phyloP scores from a whole-genome alignment of 2,797 vertebrate species.

The Muscicapa comitata region DNA sequence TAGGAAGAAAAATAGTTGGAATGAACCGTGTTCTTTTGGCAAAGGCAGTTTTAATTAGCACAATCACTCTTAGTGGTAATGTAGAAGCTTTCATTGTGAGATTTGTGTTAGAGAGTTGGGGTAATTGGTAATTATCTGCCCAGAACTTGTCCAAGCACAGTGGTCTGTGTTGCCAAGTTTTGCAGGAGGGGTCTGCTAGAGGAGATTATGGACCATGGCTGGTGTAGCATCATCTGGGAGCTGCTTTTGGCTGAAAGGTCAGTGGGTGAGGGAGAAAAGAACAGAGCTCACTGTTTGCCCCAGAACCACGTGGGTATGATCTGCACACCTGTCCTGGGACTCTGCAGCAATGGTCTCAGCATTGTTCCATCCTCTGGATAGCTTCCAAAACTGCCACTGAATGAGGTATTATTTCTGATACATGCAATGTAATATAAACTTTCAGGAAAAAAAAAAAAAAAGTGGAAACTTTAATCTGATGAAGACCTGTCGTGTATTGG shows the following conservation, averaged over 20 bases:
- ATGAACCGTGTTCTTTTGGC: background rate
- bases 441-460: background rate
- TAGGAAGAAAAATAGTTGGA: background rate
- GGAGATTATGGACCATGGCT: background rate
- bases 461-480: background rate
- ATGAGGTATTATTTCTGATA: background rate
- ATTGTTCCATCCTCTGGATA: background rate
- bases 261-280: background rate
- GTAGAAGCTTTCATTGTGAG: background rate
- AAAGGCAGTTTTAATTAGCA: background rate
- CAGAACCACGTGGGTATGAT: accelerated
- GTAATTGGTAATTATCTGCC: background rate
- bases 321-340: background rate
- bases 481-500: background rate
- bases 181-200: background rate
- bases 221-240: background rate
- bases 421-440: background rate
- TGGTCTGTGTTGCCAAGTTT: background rate
- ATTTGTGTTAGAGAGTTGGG: background rate
- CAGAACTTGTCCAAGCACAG: background rate
- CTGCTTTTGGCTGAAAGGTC: background rate
- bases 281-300: background rate
- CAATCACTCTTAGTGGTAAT: background rate
- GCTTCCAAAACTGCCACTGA: background rate
- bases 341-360: background rate